Evolutionary conservation across 2,113 vertebrate genomes (phyloP).

Genomic region (Agapornis roseicollis): DNA sequence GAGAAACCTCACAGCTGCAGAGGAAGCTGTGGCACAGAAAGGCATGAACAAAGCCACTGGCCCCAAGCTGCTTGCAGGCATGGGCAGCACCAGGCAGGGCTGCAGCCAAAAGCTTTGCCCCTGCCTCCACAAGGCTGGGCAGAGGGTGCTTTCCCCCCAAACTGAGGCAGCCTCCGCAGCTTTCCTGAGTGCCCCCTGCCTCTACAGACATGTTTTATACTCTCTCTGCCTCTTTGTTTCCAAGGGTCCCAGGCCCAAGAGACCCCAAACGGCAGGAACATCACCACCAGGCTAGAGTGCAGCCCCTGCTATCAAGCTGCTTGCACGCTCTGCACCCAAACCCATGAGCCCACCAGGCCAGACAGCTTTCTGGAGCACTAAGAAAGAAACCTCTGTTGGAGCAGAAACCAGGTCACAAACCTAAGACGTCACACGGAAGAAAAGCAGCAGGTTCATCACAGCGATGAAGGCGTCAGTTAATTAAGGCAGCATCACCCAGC

Average conservation of each 20-base stretch:
- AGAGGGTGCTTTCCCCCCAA: neutral
- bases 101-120: neutral
- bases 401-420: neutral
- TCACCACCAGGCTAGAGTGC: neutral
- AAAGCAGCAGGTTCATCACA: neutral
- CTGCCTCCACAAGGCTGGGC: neutral
- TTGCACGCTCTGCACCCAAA: neutral
- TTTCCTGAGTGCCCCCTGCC: neutral
- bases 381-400: neutral
- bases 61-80: rapidly evolving
- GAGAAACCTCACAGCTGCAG: neutral
- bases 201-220: neutral
- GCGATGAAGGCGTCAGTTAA: neutral
- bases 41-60: neutral
- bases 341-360: neutral
- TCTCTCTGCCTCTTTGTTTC: neutral
- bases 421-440: neutral
- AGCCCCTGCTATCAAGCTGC: neutral
- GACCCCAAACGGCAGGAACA: neutral
- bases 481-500: neutral
- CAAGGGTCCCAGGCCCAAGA: neutral
- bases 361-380: neutral
- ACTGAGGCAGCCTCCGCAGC: rapidly evolving
- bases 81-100: neutral
- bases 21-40: conserved; percentile 26